These are phyloP conservation scores for Ciconia stormi DNA, from an alignment of 2,113 vertebrate genomes.

Conservation along the genomic window DNA sequence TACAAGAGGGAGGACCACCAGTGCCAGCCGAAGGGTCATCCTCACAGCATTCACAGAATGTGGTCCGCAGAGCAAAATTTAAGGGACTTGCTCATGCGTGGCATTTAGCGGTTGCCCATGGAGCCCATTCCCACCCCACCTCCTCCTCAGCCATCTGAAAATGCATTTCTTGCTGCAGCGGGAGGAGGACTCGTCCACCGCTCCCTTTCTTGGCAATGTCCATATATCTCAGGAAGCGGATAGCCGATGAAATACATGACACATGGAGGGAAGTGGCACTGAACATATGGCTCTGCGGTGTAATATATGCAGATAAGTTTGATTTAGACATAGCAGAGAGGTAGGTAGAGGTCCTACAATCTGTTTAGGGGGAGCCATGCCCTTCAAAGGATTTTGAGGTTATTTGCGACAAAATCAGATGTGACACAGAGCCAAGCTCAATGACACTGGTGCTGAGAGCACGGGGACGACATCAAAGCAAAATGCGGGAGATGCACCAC, in stretches of 20 bases:
- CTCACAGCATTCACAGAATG: not conserved
- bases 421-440: not conserved
- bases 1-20: not conserved
- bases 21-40: not conserved
- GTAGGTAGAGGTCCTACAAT: constrained; percentile 26
- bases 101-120: not conserved
- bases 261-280: not conserved
- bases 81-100: fast-evolving
- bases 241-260: not conserved
- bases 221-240: not conserved
- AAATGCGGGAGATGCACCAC: not conserved
- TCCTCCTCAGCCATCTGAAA: not conserved
- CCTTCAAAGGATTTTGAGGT: constrained; percentile 31
- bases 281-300: constrained; percentile 19
- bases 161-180: fast-evolving
- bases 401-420: not conserved
- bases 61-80: not conserved
- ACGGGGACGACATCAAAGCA: fast-evolving
- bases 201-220: not conserved
- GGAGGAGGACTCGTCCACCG: not conserved
- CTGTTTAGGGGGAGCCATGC: not conserved
- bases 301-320: constrained; percentile 24
- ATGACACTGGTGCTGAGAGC: not conserved
- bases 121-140: not conserved
- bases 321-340: constrained; percentile 9